These are phyloP conservation scores for Staurois parvus DNA, from an alignment of 2,797 vertebrate species.

Conservation along the genomic window DNA sequence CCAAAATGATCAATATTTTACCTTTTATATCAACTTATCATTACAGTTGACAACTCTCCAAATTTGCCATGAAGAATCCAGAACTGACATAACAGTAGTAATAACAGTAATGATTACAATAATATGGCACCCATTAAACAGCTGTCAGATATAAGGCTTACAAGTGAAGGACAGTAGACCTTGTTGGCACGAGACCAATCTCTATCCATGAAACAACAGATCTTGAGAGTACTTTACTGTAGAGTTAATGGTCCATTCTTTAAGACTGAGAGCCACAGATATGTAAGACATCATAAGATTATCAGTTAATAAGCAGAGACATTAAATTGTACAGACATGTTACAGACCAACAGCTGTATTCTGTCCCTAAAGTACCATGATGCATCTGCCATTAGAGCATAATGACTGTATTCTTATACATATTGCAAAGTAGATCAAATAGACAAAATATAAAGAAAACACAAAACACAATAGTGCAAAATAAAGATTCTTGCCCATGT, in stretches of 20 bases:
- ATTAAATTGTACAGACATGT: slow-evolving; percentile 17
- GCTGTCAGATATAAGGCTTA: background rate
- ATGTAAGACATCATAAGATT: slow-evolving; percentile 10
- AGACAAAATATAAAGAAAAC: background rate
- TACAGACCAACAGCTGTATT: slow-evolving; percentile 22
- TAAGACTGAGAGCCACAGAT: background rate
- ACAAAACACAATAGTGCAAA: background rate
- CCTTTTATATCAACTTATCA: background rate
- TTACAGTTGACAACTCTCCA: background rate
- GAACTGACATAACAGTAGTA: no score
- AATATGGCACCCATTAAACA: background rate
- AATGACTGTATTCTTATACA: background rate
- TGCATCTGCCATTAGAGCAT: background rate
- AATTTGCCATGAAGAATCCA: background rate
- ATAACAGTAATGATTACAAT: no score
- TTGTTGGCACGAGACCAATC: background rate
- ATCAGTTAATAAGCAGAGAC: background rate
- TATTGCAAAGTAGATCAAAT: background rate
- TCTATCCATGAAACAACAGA: slow-evolving; percentile 1
- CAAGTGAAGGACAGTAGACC: background rate
- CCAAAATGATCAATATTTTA: no score
- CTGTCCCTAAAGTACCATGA: background rate
- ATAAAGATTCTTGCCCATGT: background rate
- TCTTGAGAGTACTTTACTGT: background rate
- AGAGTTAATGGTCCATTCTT: slow-evolving; percentile 1